Evolutionary conservation across 1,140 invertebrate genomes (phyloP).

Genomic region (Hycleus cichorii): DNA sequence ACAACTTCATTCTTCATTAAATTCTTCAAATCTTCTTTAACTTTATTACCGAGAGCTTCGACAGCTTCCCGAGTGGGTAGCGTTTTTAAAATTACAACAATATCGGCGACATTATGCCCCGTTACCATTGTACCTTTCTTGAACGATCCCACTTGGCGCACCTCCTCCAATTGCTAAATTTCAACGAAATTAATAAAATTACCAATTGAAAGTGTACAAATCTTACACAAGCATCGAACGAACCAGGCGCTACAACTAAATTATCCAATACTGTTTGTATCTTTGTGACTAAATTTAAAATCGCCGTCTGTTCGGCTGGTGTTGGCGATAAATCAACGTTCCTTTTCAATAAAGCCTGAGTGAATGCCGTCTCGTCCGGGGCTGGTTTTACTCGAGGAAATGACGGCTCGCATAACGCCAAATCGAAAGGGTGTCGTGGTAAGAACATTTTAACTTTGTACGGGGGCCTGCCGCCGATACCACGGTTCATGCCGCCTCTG

Average conservation of each 20-base stretch:
- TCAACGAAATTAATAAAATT: constrained; percentile 21
- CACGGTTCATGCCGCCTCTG: constrained; percentile 60
- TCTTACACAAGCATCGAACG: constrained; percentile 94
- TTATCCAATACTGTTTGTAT: constrained; percentile 89
- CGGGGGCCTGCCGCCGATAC: constrained; percentile 51
- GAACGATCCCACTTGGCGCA: constrained; percentile 92
- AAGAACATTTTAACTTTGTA: constrained; percentile 64
- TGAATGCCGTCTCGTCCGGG: constrained; percentile 76
- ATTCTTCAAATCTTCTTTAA: constrained; percentile 72
- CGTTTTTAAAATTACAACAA: constrained; percentile 97
- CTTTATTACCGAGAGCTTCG: constrained; percentile 82
- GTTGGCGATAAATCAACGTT: constrained; percentile 86
- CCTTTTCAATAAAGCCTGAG: constrained; percentile 83
- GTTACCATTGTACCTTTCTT: constrained; percentile 98
- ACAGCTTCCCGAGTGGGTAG: constrained; percentile 93
- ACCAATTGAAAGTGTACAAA: constrained; percentile 11
- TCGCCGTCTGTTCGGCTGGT: constrained; percentile 79
- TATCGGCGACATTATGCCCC: constrained; percentile 90
- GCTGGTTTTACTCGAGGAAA: constrained; percentile 80
- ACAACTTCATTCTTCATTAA: constrained; percentile 54
- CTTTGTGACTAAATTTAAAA: constrained; percentile 89
- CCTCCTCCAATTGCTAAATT: constrained; percentile 87
- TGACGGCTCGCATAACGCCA: constrained; percentile 77
- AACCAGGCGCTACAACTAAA: constrained; percentile 84
- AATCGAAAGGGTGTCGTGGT: constrained; percentile 83